Base-by-base conservation (phyloP, 2,888 invertebrate genomes). In the Sthenelais limicola region DNA sequence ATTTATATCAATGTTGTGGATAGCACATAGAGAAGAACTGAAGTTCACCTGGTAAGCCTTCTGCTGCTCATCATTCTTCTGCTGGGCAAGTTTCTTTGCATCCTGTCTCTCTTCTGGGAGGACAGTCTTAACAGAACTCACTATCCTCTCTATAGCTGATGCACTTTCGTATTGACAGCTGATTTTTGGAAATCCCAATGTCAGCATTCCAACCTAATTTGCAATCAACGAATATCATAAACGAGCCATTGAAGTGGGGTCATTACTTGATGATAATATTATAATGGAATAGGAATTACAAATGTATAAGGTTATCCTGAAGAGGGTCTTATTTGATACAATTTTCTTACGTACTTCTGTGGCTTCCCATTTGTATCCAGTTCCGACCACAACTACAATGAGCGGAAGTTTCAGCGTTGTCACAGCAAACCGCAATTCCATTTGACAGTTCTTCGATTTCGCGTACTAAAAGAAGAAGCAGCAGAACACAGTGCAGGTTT, bases 201-300 rank as follows among this genome's bases (percentile, higher is more conserved):
- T 82, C 74, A 83, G 74, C 33, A 84, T 78, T 1, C 85, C 85
- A 67, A 84, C 81, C 84, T 84, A 74, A 2, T n/a, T n/a, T n/a
- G n/a, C n/a, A n/a, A n/a, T n/a, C n/a, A n/a, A n/a, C n/a, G n/a
- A n/a, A n/a, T n/a, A n/a, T n/a, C n/a, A n/a, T n/a, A n/a, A n/a
- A n/a, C n/a, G n/a, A n/a, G n/a, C n/a, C n/a, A n/a, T n/a, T n/a
- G n/a, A n/a, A n/a, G n/a, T n/a, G n/a, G n/a, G n/a, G n/a, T n/a
- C n/a, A n/a, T n/a, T n/a, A n/a, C n/a, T n/a, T n/a, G n/a, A n/a
- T n/a, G n/a, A n/a, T n/a, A n/a, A n/a, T n/a, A n/a, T n/a, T n/a
- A n/a, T n/a, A n/a, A n/a, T n/a, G n/a, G n/a, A n/a, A n/a, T n/a
- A n/a, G n/a, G n/a, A n/a, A n/a, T n/a, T n/a, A n/a, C n/a, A n/a